Percentiles rank a stretch among this genome's conserved stretches.
These are phyloP conservation scores for Gymnorhina tibicen DNA, from an alignment of 2,113 vertebrate species.

Conservation along the genomic window DNA sequence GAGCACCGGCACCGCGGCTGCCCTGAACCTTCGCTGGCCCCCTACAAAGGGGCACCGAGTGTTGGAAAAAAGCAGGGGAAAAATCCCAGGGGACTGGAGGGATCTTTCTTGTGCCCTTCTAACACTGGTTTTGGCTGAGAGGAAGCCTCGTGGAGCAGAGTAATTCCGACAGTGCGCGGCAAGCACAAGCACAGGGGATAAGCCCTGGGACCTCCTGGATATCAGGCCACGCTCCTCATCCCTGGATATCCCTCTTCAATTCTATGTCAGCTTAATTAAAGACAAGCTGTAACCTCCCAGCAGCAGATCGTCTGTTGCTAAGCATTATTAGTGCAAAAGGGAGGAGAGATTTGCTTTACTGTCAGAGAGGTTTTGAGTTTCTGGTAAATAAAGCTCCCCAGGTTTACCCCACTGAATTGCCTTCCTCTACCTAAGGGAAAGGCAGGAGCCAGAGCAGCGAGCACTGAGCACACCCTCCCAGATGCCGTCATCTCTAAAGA, in stretches of 20 bases:
- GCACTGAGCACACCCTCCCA: neutral
- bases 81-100: fast-evolving
- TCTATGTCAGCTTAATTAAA: neutral
- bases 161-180: fast-evolving
- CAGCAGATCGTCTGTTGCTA: neutral
- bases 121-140: neutral
- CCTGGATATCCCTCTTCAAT: fast-evolving
- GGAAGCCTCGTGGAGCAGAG: neutral
- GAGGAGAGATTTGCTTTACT: neutral
- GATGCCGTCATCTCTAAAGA: neutral
- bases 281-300: neutral
- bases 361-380: neutral
- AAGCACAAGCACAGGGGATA: neutral
- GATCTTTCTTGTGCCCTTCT: neutral
- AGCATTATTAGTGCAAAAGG: neutral
- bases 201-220: neutral
- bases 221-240: fast-evolving
- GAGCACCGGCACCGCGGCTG: neutral
- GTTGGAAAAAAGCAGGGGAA: fast-evolving
- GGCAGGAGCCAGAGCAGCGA: neutral
- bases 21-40: neutral
- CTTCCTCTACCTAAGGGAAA: fast-evolving
- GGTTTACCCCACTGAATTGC: neutral
- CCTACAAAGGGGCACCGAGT: fast-evolving
- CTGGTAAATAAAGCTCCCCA: neutral